Conservation (phyloP, 1,140 invertebrate genomes). For the Drosophila kikkawai region DNA sequence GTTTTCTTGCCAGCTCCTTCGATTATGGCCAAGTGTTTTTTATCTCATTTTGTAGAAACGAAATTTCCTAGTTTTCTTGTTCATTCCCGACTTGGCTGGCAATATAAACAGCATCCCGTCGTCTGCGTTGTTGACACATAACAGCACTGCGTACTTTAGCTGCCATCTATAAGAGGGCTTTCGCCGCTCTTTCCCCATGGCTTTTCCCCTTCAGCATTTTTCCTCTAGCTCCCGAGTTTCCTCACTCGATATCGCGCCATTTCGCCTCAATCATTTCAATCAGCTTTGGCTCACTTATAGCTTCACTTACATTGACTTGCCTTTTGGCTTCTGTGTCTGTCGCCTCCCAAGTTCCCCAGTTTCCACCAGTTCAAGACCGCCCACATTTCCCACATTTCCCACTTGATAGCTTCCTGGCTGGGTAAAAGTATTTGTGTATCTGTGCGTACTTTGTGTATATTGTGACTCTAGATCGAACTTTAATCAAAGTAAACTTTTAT, state of each 20-base stretch:
- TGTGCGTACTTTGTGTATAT: conserved; percentile 38
- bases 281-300: conserved; percentile 79
- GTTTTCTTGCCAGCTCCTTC: conserved; percentile 11
- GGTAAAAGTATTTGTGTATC: conserved; percentile 65
- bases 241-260: conserved; percentile 72
- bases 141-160: conserved; percentile 57
- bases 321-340: conserved; percentile 65
- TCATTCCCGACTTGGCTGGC: conserved; percentile 46
- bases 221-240: neutral
- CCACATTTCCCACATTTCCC: conserved; percentile 10
- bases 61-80: conserved; percentile 62
- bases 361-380: neutral
- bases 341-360: conserved; percentile 1
- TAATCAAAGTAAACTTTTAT: conserved; percentile 83
- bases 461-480: conserved; percentile 78
- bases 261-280: conserved; percentile 81
- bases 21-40: conserved; percentile 46
- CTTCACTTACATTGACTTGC: conserved; percentile 77
- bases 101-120: conserved; percentile 59
- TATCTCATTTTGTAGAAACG: conserved; percentile 55
- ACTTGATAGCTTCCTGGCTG: conserved; percentile 30
- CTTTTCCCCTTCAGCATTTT: neutral
- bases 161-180: conserved; percentile 33
- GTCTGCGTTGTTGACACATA: conserved; percentile 66
- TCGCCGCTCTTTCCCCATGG: neutral